Evolutionary conservation across 1,140 invertebrate genomes (phyloP), one percentile per base, ranked within the genome.

Genomic region (Cataglyphis hispanica): DNA sequence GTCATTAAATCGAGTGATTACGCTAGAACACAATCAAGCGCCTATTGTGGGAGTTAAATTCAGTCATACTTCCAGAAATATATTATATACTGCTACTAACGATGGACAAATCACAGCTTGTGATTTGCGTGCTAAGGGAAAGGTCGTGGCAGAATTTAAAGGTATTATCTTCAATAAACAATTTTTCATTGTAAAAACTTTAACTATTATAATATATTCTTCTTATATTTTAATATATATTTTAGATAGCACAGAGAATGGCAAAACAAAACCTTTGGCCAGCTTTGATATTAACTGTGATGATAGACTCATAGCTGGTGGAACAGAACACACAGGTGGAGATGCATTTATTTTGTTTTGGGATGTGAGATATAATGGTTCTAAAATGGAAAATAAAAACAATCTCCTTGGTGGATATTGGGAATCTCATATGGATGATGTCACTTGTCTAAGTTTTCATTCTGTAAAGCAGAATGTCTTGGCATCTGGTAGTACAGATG

Each of bases 391-490:
- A 22, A 74, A 85, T 34, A 96, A 95, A 72, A 93, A 95, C 0
- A 96, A 96, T 88, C 94, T 97, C 16, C 93, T 98, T 5, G 98
- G 98, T 3, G 97, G 97, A 11, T 99, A 98, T 93, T 97, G 97
- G 96, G 97, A 98, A 90, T 97, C 97, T 37, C 98, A 98, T 91
- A 96, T 96, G 85, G 98, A 98, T 94, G 98, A 98, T 93, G 96
- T 99, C 13, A 98, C 98, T 0, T 93, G 96, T 95, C 96, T 98
- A 0, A 95, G 96, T 89, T 99, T 99, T 94, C 97, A 98, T 95
- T 95, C 97, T 56, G 94, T 88, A n/a, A 96, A 97, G 92, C 93
- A 95, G 11, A 96, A 98, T 93, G 94, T 96, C 25, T 91, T 99
- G 63, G 96, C 97, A 61, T 97, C 97, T 0, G 98, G 98, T 0